Percentiles rank a stretch among this genome's conserved stretches.
phyloP scores from a whole-genome alignment of 2,888 invertebrate genomes.

The Acanthacorydalis orientalis region DNA sequence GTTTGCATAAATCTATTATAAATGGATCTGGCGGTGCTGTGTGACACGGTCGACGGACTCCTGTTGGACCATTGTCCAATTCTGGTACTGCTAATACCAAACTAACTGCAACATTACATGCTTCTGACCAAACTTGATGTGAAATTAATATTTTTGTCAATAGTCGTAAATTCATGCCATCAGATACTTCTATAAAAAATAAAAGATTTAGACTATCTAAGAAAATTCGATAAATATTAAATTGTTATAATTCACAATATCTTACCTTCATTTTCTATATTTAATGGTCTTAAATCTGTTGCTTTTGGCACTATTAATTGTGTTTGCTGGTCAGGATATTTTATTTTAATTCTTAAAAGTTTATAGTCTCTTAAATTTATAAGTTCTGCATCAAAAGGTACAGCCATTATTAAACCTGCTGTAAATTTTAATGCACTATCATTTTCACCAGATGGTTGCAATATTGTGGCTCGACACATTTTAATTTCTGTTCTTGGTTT shows the following conservation, averaged over 20 bases:
- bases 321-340: conserved; percentile 81
- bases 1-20: conserved; percentile 66
- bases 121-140: conserved; percentile 85
- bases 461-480: conserved; percentile 64
- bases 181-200: conserved; percentile 29
- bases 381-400: conserved; percentile 76
- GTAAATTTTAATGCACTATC: conserved; percentile 79
- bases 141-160: conserved; percentile 78
- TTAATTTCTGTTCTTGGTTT: conserved; percentile 51
- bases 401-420: conserved; percentile 76
- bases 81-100: conserved; percentile 62
- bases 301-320: conserved; percentile 67
- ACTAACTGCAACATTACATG: conserved; percentile 74
- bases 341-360: conserved; percentile 65
- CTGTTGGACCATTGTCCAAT: conserved; percentile 24
- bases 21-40: conserved; percentile 31
- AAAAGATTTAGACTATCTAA: neutral
- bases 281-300: conserved; percentile 56
- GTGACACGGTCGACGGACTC: conserved; percentile 20
- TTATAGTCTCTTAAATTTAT: conserved; percentile 56
- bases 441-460: conserved; percentile 68
- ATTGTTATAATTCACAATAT: too few species aligned
- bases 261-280: conserved; percentile 26
- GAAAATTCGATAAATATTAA: neutral
- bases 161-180: conserved; percentile 46